Conservation (phyloP, 1,140 invertebrate species). For the Ceratosolen solmsi region DNA sequence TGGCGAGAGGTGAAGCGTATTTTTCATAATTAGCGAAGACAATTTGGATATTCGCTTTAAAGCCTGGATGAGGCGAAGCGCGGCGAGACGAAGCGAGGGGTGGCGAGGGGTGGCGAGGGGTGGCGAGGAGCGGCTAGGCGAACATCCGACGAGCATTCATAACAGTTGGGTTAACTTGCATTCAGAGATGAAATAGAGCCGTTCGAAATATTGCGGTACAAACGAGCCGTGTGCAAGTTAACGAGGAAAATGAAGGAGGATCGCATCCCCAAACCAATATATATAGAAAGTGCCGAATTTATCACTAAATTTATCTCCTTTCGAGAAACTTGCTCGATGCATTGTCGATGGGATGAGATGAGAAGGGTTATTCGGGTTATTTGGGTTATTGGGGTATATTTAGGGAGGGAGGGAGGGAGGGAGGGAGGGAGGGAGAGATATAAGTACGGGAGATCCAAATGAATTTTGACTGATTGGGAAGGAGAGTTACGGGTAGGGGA, state of each 20-base stretch:
- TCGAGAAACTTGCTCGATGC: constrained; percentile 4
- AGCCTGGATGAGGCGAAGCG: neutral
- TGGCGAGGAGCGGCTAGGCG: neutral
- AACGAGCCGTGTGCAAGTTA: constrained; percentile 36
- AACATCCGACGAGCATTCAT: too few relatives aligned
- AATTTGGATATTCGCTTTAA: too few relatives aligned
- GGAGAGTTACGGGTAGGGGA: neutral
- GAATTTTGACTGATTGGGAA: neutral
- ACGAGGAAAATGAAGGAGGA: constrained; percentile 30
- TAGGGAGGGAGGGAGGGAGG: neutral
- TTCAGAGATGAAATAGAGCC: constrained; percentile 7
- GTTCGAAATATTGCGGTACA: neutral
- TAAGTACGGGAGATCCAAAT: neutral
- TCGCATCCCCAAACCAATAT: constrained; percentile 3
- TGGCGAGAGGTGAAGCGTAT: neutral
- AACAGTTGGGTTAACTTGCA: too few relatives aligned
- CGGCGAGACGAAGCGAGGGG: too few relatives aligned
- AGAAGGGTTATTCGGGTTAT: too few relatives aligned
- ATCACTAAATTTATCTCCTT: neutral
- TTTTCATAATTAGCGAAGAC: neutral
- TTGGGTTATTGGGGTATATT: too few relatives aligned
- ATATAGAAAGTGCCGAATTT: neutral
- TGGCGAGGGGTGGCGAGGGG: neutral
- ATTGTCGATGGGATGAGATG: neutral
- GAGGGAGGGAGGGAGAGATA: neutral